Base-by-base conservation (phyloP, 2,113 vertebrate genomes). In the Phyllostomus discolor region DNA sequence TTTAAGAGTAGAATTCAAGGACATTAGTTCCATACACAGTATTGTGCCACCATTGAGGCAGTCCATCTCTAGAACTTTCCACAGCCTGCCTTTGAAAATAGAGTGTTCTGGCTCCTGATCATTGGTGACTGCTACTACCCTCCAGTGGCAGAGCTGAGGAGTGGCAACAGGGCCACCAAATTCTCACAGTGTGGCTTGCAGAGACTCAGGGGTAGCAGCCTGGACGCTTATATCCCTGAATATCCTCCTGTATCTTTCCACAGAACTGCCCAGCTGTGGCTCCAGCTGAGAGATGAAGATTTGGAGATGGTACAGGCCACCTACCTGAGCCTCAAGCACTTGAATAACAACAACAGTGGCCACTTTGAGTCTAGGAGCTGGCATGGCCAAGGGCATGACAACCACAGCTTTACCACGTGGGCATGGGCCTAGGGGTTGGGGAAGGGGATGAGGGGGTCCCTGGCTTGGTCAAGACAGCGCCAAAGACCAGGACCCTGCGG, bases 341-440 rank as follows among this genome's bases (percentile, higher is more conserved):
- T 98, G 89, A 99, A 98, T 97, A 99, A 98, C 91, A 99, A 98
- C 92, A 99, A 98, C 92, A 99, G 99, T 95, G 98, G 98, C 76
- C 98, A 98, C 2, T 97, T 98, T 93, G 98, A 98, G 76, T 97
- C 97, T 79, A 94, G 98, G 88, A 95, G 90, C 54, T 75, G 75
- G 70, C 75, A 91, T 2, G 26, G 15, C 66, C 94, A 96, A 79
- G 95, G 96, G 0, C 98, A 98, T 3, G 98, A 99, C 91, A 98
- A 98, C 96, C 97, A 94, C 91, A 98, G 88, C 62, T 98, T 98
- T 88, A 98, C 97, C 98, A 98, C 98, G 99, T 99, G 97, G 98
- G 98, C 31, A 64, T 0, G 10, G 41, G 50, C 69, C 15, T 26
- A 26, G 62, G 73, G 28, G 26, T 0, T 1, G 5, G 62, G 57